Base-by-base conservation (phyloP, 2,888 invertebrate species). In the Drosophila pseudotakahashii region DNA sequence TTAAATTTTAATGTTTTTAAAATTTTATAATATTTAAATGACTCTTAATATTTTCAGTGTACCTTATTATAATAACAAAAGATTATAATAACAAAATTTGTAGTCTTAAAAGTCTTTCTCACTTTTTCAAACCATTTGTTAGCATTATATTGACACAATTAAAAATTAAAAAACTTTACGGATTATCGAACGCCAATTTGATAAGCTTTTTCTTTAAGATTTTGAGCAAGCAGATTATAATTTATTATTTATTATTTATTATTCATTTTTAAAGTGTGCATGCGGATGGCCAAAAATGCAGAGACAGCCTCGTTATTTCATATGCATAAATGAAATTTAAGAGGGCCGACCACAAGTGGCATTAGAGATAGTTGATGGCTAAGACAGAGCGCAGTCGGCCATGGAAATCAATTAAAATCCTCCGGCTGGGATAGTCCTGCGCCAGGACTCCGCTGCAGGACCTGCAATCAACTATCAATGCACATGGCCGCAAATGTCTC, bases 371-470 rank as follows among this genome's bases (percentile, higher is more conserved):
- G 61, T 62, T 87, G 75, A 79, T 72, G 78, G 78, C 85, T 76
- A 73, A 84, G 86, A 85, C 76, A 85, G 73, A 77, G 73, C 76
- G 79, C 82, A 90, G 77, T 89, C 81, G 78, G 62, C 86, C 90
- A 90, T 81, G 80, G 76, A 90, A 90, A 90, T 91, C 90, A 90
- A 90, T 90, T 90, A 90, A 90, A 90, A 89, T 90, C 80, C 62
- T 67, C 59, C 67, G 77, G 67, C 79, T 73, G 70, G 80, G 76
- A 70, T 76, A 73, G 71, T 77, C 68, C 69, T 59, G 61, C 39
- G 13, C 73, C 16, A 30, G 55, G 55, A 58, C 30, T 30, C 30
- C 30, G 47, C 47, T 30, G 47, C 30, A 16, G 51, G 51, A 73
- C 73, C 74, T 78, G 86, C 86, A 82, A 78, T 86, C 76, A 87